Evolutionary conservation across 1,140 invertebrate genomes (phyloP).

Genomic region (Drosophila insularis): DNA sequence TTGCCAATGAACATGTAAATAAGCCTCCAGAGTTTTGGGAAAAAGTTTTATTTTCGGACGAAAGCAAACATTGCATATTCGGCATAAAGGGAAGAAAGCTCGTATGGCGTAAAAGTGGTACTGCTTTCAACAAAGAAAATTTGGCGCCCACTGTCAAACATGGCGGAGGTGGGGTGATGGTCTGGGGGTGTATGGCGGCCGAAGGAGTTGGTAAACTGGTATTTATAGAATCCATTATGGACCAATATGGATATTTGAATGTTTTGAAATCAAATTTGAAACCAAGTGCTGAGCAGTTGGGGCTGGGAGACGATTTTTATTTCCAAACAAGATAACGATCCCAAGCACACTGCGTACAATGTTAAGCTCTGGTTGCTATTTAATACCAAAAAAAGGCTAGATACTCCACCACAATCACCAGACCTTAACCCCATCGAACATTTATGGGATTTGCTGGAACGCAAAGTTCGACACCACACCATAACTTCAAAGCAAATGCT

Average conservation of each 20-base stretch:
- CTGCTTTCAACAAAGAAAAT: background rate
- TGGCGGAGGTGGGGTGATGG: background rate
- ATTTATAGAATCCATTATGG: background rate
- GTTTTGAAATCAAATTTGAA: background rate
- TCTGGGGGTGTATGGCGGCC: background rate
- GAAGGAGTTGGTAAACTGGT: background rate
- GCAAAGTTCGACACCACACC: background rate
- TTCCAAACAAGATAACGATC: slow-evolving; percentile 5
- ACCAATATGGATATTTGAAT: background rate
- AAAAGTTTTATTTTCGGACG: background rate
- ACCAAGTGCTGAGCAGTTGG: background rate
- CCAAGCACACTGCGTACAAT: background rate
- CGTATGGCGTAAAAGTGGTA: background rate
- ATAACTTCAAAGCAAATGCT: background rate
- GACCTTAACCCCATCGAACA: background rate
- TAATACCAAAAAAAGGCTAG: slow-evolving; percentile 8
- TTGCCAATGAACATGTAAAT: background rate
- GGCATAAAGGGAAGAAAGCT: background rate
- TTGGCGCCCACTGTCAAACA: slow-evolving; percentile 1
- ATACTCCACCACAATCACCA: background rate
- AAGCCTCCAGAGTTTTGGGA: background rate
- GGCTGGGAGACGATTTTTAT: background rate
- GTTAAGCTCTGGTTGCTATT: slow-evolving; percentile 8
- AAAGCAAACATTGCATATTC: background rate
- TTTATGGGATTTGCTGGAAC: background rate